Base-by-base conservation (phyloP, 2,888 invertebrate genomes). In the Caenorhabditis afra region DNA sequence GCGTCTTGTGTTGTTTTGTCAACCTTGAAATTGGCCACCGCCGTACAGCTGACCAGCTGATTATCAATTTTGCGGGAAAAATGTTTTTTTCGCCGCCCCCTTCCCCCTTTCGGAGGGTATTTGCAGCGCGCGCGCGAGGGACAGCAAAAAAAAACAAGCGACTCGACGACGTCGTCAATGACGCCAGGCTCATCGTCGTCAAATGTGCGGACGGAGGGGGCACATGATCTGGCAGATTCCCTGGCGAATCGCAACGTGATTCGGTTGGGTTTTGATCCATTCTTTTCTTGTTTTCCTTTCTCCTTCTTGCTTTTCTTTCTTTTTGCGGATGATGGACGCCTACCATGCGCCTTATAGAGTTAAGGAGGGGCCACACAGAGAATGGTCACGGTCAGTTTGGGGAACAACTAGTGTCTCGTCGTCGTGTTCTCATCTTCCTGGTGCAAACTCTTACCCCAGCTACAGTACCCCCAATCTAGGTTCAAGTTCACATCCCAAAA, bases 181-280 rank as follows among this genome's bases (percentile, higher is more conserved):
- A 44, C 29, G 29, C 29, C 29, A 29, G 29, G 29, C 29, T 29
- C 29, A 29, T 29, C 29, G n/a, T n/a, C n/a, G n/a, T n/a, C n/a
- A n/a, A n/a, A n/a, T n/a, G n/a, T n/a, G n/a, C n/a, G n/a, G n/a
- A n/a, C n/a, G n/a, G n/a, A n/a, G n/a, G n/a, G n/a, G n/a, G n/a
- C 66, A 44, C 55, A 66, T 66, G 66, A 68, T 52, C 68, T 35
- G 29, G 14, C n/a, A n/a, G n/a, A n/a, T n/a, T n/a, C n/a, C n/a
- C n/a, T n/a, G n/a, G n/a, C n/a, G n/a, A n/a, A 52, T 47, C 67
- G 52, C 16, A 52, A 20, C 20, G 59, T 70, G 70, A 64, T 62
- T 55, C 44, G 12, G 14, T 61, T 70, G 71, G 57, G 73, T 64
- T 73, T 73, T 73, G 73, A 73, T 73, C 45, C 58, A 45, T 57